Percentiles rank a stretch among this genome's conserved stretches.
These are phyloP conservation scores for Enteromius anoplus DNA, from an alignment of 2,797 vertebrate species.

Conservation along the genomic window DNA sequence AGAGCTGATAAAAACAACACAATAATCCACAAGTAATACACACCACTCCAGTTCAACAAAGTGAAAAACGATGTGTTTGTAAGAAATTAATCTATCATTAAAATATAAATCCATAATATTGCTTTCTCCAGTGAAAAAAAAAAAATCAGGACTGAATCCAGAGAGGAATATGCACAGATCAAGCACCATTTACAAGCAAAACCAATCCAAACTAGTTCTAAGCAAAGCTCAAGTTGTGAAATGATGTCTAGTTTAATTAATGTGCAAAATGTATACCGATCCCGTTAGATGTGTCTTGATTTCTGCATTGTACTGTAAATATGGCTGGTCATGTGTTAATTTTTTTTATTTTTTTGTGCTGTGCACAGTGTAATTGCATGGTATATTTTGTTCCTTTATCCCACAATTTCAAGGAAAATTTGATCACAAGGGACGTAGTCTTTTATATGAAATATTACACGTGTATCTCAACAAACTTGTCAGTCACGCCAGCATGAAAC, in stretches of 20 bases:
- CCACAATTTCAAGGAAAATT: not conserved
- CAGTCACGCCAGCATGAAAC: constrained; percentile 15
- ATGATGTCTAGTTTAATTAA: not conserved
- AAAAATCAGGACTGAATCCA: not conserved
- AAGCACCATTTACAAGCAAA: not conserved
- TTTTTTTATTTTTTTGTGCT: not conserved
- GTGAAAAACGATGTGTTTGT: not conserved
- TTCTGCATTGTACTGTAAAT: not conserved
- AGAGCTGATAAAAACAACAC: not conserved
- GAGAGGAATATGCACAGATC: not conserved
- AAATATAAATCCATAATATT: not conserved
- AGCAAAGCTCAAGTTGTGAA: not conserved
- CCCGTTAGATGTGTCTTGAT: not conserved
- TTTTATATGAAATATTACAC: not conserved
- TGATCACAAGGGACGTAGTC: not conserved
- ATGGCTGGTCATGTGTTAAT: not conserved
- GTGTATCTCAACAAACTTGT: not conserved
- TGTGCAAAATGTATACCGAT: not conserved
- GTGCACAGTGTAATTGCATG: not conserved
- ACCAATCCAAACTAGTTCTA: not conserved
- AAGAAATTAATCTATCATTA: not conserved
- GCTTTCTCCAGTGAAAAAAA: not conserved
- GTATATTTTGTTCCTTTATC: not conserved
- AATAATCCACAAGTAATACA: not conserved
- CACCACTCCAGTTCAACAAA: not conserved